Conservation (phyloP, 1,140 invertebrate genomes). For the Zaprionus inermis region DNA sequence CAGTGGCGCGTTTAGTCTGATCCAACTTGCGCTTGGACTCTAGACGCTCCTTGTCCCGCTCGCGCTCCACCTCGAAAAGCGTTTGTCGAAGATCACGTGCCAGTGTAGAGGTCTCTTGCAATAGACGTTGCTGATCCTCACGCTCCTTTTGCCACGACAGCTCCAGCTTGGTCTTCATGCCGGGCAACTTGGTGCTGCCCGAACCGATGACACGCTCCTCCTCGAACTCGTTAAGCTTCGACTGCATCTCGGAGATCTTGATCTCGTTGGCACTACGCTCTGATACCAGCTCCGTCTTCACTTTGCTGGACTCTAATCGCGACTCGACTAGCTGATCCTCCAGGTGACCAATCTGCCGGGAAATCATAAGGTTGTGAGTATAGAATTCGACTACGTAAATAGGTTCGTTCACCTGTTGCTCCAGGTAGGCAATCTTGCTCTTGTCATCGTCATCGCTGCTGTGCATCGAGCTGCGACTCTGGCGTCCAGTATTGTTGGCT, state of each 20-base stretch:
- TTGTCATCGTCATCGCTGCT: slow-evolving; percentile 86
- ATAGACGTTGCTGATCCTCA: slow-evolving; percentile 94
- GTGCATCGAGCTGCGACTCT: slow-evolving; percentile 80
- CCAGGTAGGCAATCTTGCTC: slow-evolving; percentile 88
- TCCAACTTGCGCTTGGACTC: slow-evolving; percentile 94
- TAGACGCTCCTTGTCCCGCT: slow-evolving; percentile 94
- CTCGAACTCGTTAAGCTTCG: slow-evolving; percentile 95
- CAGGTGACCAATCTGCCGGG: slow-evolving; percentile 88
- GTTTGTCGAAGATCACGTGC: slow-evolving; percentile 95
- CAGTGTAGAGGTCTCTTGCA: slow-evolving; percentile 95
- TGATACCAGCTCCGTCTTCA: slow-evolving; percentile 95
- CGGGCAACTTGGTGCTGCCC: slow-evolving; percentile 93
- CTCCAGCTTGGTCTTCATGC: slow-evolving; percentile 94
- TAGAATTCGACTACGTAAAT: neutral
- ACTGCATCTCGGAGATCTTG: slow-evolving; percentile 94
- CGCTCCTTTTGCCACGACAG: slow-evolving; percentile 98
- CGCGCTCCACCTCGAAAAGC: slow-evolving; percentile 93
- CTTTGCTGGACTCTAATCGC: slow-evolving; percentile 91
- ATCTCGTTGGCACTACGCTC: slow-evolving; percentile 95
- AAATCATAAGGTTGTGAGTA: neutral
- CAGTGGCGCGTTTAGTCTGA: slow-evolving; percentile 92
- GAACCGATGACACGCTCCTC: slow-evolving; percentile 92
- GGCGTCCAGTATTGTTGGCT: slow-evolving; percentile 83
- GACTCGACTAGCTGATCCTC: slow-evolving; percentile 95
- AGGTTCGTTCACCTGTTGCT: slow-evolving; percentile 87